These are phyloP conservation scores for Parapsyche elsis DNA, from an alignment of 1,140 invertebrate species.

Conservation along the genomic window DNA sequence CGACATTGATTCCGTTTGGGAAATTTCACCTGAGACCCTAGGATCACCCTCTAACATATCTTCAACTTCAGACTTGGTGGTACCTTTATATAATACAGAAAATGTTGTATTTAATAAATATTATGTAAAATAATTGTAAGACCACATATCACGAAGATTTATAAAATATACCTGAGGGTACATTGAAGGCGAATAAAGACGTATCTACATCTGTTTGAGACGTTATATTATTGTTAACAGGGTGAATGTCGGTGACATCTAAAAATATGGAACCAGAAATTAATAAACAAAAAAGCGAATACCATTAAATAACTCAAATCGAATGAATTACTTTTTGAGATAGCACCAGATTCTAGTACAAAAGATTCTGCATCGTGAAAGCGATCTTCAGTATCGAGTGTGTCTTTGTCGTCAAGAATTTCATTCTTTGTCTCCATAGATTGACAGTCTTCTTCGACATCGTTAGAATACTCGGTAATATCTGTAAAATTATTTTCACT, in stretches of 20 bases:
- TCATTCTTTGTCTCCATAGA: constrained; percentile 31
- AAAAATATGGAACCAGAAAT: neutral
- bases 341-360: constrained; percentile 64
- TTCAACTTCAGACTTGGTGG: neutral
- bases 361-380: constrained; percentile 68
- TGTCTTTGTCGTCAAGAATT: constrained; percentile 35
- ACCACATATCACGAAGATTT: too few species aligned
- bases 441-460: constrained; percentile 39
- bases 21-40: neutral
- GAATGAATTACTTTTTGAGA: constrained; percentile 57
- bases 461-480: neutral
- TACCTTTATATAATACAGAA: neutral
- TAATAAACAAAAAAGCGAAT: neutral
- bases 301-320: neutral
- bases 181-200: neutral
- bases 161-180: neutral
- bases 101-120: too few species aligned
- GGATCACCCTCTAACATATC: neutral
- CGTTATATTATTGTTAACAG: neutral
- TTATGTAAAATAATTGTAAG: too few species aligned
- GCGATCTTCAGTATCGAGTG: constrained; percentile 54
- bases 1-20: neutral
- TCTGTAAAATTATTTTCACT: neutral
- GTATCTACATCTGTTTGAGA: neutral
- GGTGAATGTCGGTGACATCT: neutral